Percentiles rank a stretch among this genome's conserved stretches.
Conservation (phyloP, 2,888 invertebrate genomes). For the Idaea biselata region DNA sequence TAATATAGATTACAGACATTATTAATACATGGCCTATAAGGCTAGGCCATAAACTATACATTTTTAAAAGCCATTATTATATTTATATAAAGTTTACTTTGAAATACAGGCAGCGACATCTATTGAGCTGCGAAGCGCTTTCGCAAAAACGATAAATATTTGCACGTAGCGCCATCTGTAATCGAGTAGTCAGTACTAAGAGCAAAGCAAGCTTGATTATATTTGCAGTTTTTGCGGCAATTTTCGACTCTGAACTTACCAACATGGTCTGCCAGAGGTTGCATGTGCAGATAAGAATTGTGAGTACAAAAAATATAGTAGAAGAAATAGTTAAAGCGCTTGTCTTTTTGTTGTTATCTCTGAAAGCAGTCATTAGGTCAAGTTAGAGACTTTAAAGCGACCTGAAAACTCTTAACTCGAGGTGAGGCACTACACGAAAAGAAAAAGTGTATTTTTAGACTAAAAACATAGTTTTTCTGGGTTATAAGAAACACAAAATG, state of each 20-base stretch:
- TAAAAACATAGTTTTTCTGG: too few relatives aligned
- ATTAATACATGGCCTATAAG: too few relatives aligned
- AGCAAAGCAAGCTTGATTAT: slow-evolving; percentile 51
- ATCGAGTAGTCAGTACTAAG: slow-evolving; percentile 50
- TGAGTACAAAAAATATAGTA: slow-evolving; percentile 33
- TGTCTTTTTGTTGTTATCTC: background rate
- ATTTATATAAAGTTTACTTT: background rate
- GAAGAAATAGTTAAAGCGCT: background rate
- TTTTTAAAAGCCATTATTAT: too few relatives aligned
- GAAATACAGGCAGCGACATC: slow-evolving; percentile 7
- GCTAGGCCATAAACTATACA: too few relatives aligned
- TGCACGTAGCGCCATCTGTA: slow-evolving; percentile 28
- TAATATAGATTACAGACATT: too few relatives aligned
- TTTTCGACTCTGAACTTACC: slow-evolving; percentile 67
- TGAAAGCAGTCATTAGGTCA: too few relatives aligned
- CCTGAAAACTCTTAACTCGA: too few relatives aligned
- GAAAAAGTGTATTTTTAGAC: too few relatives aligned
- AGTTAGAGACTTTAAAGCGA: too few relatives aligned
- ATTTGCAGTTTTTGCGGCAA: slow-evolving; percentile 25
- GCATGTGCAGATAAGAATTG: slow-evolving; percentile 74
- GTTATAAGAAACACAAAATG: too few relatives aligned
- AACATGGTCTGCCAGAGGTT: slow-evolving; percentile 70
- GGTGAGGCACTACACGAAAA: too few relatives aligned
- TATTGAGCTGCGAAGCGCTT: background rate
- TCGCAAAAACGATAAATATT: background rate